Evolutionary conservation across 2,113 vertebrate species (phyloP).

Genomic region (Gallinago undulata): DNA sequence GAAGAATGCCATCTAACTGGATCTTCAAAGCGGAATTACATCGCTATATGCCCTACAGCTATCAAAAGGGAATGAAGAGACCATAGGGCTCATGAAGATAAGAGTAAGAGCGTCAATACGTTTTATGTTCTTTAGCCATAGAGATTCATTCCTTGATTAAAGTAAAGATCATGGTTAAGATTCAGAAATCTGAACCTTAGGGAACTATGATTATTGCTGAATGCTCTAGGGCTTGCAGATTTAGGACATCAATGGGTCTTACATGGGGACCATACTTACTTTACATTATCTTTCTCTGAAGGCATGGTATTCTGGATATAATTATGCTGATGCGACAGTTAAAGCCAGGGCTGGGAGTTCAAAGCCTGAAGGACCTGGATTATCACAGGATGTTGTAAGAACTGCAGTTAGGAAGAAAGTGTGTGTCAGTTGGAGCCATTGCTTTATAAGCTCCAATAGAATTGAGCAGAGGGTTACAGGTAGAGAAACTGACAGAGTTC

Average conservation of each 20-base stretch:
- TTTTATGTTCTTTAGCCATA: neutral
- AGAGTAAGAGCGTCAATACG: neutral
- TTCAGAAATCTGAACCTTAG: neutral
- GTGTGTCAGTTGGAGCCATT: neutral
- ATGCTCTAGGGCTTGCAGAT: neutral
- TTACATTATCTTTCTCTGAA: neutral
- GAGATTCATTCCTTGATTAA: slow-evolving; percentile 38
- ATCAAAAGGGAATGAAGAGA: neutral
- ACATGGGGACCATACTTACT: neutral
- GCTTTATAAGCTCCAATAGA: neutral
- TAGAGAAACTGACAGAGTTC: neutral
- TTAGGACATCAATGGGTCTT: neutral
- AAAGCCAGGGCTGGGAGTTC: neutral
- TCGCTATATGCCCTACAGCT: neutral
- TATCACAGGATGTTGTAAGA: neutral
- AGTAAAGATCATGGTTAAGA: neutral
- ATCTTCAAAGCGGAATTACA: slow-evolving; percentile 29
- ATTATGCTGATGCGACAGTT: neutral
- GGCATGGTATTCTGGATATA: neutral
- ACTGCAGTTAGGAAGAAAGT: neutral
- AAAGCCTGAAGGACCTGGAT: neutral
- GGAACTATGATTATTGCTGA: neutral
- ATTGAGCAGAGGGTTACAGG: neutral
- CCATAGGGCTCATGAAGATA: neutral
- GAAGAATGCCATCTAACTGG: slow-evolving; percentile 50